Conservation (phyloP, 2,888 invertebrate species). For the Tetragonisca angustula region DNA sequence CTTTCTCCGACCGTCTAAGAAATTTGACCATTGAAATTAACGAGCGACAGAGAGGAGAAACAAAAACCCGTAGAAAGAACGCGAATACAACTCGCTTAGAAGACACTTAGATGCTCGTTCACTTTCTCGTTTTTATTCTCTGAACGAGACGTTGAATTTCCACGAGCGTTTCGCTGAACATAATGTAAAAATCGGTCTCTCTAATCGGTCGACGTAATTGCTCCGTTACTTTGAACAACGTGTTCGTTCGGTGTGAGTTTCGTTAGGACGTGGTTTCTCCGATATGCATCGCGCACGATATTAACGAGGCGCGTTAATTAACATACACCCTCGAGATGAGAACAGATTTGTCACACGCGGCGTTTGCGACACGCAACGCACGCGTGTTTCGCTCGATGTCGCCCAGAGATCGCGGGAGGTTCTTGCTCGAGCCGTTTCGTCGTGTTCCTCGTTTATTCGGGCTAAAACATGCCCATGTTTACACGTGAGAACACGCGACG, state of each 20-base stretch:
- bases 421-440: neutral
- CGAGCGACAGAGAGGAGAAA: neutral
- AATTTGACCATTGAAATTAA: conserved; percentile 11
- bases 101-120: neutral
- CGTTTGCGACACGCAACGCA: neutral
- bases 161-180: neutral
- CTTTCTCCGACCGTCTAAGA: conserved; percentile 12
- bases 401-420: neutral
- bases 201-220: neutral
- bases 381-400: neutral
- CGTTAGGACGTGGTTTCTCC: neutral
- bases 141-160: neutral
- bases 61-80: neutral
- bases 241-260: no score
- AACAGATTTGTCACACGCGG: conserved; percentile 21
- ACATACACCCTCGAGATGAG: conserved; percentile 4
- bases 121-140: neutral
- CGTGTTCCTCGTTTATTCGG: conserved; percentile 28
- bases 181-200: neutral
- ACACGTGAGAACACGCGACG: conserved; percentile 41
- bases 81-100: neutral
- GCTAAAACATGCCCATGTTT: conserved; percentile 26
- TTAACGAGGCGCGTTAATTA: conserved; percentile 31
- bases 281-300: conserved; percentile 7
- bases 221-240: no score